A percentile compares a stretch with the other conserved stretches of the same genome.
These are phyloP conservation scores for Catostylus mosaicus DNA, from an alignment of 30 jellyfish, hydroid and myxozoan genomes.

Conservation along the genomic window DNA sequence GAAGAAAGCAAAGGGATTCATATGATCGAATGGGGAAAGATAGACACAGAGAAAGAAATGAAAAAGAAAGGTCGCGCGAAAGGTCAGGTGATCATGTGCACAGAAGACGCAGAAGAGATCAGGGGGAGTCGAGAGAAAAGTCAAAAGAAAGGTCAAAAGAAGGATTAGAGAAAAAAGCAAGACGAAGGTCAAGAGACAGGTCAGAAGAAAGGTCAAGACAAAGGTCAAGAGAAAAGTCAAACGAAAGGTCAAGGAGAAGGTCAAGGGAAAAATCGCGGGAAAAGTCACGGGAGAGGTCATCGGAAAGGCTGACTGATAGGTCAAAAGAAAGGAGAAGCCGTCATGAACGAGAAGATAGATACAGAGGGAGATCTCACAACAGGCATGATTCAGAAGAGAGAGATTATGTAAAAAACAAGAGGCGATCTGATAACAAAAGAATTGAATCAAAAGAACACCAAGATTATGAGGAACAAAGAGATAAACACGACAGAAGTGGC, in stretches of 20 bases:
- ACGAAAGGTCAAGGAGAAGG: neutral
- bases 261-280: neutral
- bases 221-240: neutral
- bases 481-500: conserved; percentile 3
- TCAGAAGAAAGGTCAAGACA: conserved; percentile 9
- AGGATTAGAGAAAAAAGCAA: neutral
- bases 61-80: neutral
- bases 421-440: conserved; percentile 15
- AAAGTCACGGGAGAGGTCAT: neutral
- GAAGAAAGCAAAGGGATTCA: neutral
- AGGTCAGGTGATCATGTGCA: conserved; percentile 8
- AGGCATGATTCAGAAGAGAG: conserved; percentile 40
- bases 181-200: conserved; percentile 18
- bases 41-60: neutral
- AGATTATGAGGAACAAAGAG: neutral
- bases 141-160: conserved; percentile 2
- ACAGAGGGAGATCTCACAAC: conserved; percentile 13
- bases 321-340: neutral
- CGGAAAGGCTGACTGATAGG: conserved; percentile 1
- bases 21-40: neutral
- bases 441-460: neutral
- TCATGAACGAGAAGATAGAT: conserved; percentile 12
- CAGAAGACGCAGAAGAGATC: too few relatives aligned
- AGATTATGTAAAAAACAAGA: conserved; percentile 1
- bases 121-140: conserved; percentile 7